Conservation (phyloP, 2,888 invertebrate species). For the Temnothorax ravouxi region DNA sequence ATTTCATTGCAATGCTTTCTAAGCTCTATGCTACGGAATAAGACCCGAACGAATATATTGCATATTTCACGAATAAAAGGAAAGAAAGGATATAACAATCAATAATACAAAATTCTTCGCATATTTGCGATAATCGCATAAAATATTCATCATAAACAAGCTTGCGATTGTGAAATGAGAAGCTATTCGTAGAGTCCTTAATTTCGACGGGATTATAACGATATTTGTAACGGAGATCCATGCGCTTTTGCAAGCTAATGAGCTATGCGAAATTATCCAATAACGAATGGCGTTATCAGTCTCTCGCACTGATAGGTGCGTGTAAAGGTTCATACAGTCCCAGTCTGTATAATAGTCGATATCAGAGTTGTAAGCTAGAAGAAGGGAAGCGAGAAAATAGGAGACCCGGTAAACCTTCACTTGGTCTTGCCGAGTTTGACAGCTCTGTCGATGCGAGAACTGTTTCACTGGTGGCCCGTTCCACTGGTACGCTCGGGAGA, state of each 20-base stretch:
- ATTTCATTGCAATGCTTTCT: not conserved
- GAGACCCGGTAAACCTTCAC: conserved; percentile 22
- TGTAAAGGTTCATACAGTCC: conserved; percentile 15
- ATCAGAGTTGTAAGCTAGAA: not conserved
- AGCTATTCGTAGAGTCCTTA: not conserved
- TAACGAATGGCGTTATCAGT: not conserved
- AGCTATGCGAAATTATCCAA: conserved; percentile 34
- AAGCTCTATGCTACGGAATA: not conserved
- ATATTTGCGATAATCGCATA: not conserved
- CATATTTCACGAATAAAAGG: not conserved
- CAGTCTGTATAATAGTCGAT: not conserved
- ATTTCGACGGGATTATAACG: conserved; percentile 30
- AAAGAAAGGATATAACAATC: too few relatives aligned
- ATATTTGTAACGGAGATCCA: conserved; percentile 20
- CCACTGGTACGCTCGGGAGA: not conserved
- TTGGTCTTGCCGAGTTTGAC: conserved; percentile 30
- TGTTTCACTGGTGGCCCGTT: not conserved
- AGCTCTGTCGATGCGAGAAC: conserved; percentile 12
- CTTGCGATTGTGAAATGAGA: not conserved
- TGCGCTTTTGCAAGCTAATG: conserved; percentile 9
- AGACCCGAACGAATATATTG: not conserved
- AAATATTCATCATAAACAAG: not conserved
- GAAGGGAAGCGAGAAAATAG: not conserved
- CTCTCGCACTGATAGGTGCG: conserved; percentile 29
- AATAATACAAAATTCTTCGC: not conserved